Base-by-base conservation (phyloP, 1,140 invertebrate species). In the Brachionus rotundiformis region DNA sequence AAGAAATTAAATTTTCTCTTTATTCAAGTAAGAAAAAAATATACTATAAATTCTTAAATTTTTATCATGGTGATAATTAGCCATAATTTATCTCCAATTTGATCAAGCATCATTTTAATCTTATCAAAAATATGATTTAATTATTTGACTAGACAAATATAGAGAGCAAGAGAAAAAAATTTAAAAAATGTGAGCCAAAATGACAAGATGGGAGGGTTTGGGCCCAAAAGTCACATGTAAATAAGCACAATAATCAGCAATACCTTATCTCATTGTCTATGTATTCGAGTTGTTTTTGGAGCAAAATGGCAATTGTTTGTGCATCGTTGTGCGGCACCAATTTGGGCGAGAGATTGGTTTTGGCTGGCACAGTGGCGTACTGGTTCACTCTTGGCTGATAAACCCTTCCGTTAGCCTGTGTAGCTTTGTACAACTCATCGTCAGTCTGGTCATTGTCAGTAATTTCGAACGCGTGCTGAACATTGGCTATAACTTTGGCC, bases 281-380 rank as follows among this genome's bases (percentile, higher is more conserved):
- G 83, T 97, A 98, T 89, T 99, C 96, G 61, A 99, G 89, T 88
- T 99, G 96, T 87, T 99, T 96, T 89, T 99, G 98, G 82, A 99
- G 90, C 94, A 99, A 98, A 84, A 98, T 91, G 25, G 97, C 97
- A 80, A 99, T 89, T 0, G 96, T 95, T 87, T 98, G 96, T 31
- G 97, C 96, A 88, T 99, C 96, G 5, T n/a, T 73, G 23, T 73
- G 68, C 8, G 68, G 68, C 25, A 44, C 68, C 25, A 44, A 27
- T 39, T 80, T 80, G 25, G 39, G 77, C 39, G 44, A 19, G 2
- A 63, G 10, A 39, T 63, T 80, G 27, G 8, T 8, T 23, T 79
- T 79, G 8, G 3, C 25, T 16, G 3, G 5, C 10, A 3, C 19
- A 27, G n/a, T 54, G 5, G 25, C 61, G n/a, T 5, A 33, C 61